Base-by-base conservation (phyloP, 2,797 vertebrate genomes). In the Lemur catta region DNA sequence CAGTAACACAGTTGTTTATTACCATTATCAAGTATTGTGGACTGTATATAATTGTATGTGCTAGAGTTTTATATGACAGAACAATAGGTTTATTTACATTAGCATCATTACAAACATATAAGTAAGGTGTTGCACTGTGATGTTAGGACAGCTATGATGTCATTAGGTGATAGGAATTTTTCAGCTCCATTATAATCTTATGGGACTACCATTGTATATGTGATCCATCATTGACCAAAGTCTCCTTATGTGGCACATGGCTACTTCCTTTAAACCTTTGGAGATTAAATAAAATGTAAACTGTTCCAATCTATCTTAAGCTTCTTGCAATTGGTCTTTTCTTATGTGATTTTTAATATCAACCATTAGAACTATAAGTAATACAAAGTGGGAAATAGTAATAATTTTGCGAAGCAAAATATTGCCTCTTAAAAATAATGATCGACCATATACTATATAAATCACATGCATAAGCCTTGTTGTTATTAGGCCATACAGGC, bases 401-500 rank as follows among this genome's bases (percentile, higher is more conserved):
- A 52, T 80, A 79, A 78, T 50, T 88, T 67, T 93, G 11, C 3
- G 41, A 72, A 79, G 79, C 20, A 69, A 80, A 87, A 79, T 84
- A 79, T 50, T 93, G 30, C 41, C 7, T 96, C 74, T 89, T 67
- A 67, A 88, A 91, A 91, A 74, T 48, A 72, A 38, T 78, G 43
- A 88, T 88, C 4, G 63, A 33, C 43, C 30, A 59, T 52, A 35
- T 63, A 35, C 59, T 46, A 69, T 81, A 71, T 75, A 80, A 95
- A 75, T 75, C 17, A 33, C 17, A 63, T 41, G 1, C n/a, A 35
- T 65, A 35, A 57, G 28, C 11, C 17, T 84, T 78, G 24, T 46
- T 74, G 28, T 55, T 87, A 6, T 52, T 91, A 67, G 22, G 28
- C 26, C 93, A 33, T 79, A 35, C 4, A 79, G n/a, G 50, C n/a